These are phyloP conservation scores for Sipunculus nudus DNA, from an alignment of 2,888 invertebrate species.

Conservation along the genomic window DNA sequence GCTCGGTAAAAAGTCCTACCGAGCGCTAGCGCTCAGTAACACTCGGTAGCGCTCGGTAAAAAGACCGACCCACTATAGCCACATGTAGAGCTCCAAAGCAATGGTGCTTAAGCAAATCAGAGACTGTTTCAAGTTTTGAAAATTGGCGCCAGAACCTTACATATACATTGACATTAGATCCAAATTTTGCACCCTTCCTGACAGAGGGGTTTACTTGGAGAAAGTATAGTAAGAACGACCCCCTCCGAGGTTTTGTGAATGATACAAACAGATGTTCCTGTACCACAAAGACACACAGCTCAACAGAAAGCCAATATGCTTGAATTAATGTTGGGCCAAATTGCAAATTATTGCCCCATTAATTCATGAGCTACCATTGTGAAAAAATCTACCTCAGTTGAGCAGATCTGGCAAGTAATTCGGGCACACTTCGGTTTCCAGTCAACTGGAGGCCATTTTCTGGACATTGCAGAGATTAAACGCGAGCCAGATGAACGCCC, in stretches of 20 bases:
- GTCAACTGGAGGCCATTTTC: constrained; percentile 38
- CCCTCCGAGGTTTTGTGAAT: constrained; percentile 21
- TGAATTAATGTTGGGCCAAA: constrained; percentile 34
- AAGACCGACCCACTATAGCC: too few species aligned
- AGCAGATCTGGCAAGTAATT: constrained; percentile 27
- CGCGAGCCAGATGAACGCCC: constrained; percentile 33
- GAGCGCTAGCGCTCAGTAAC: too few species aligned
- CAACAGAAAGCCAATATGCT: constrained; percentile 27
- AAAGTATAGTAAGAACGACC: constrained; percentile 23
- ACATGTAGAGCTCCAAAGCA: constrained; percentile 40
- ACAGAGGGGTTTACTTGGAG: constrained; percentile 27
- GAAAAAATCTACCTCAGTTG: constrained; percentile 8
- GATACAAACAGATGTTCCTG: constrained; percentile 22
- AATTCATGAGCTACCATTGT: constrained; percentile 19
- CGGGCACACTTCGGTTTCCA: constrained; percentile 44
- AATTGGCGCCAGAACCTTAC: constrained; percentile 31
- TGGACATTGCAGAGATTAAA: constrained; percentile 31
- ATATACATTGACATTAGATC: constrained; percentile 31
- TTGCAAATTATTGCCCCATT: constrained; percentile 32
- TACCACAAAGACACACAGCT: constrained; percentile 13
- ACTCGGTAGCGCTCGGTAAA: too few species aligned
- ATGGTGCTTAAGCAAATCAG: constrained; percentile 35
- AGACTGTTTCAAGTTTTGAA: constrained; percentile 37
- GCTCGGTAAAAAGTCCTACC: too few species aligned
- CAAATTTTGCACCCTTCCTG: constrained; percentile 28